Conservation (phyloP, 2,888 invertebrate genomes). For the Sesia bembeciformis region DNA sequence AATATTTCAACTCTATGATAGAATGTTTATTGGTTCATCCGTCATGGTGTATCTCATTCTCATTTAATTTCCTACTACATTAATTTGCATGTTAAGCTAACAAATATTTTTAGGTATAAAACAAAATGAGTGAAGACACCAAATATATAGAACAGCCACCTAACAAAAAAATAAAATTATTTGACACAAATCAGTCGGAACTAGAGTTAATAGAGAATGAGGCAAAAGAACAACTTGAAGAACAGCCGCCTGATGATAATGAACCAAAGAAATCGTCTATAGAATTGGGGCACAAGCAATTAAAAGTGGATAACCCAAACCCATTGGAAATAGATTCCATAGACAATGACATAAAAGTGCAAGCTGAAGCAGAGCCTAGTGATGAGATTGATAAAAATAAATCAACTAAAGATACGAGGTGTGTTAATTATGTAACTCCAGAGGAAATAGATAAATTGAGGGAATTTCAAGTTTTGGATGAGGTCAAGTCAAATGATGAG, state of each 20-base stretch:
- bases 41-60: too few species aligned
- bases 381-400: neutral
- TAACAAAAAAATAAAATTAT: conserved; percentile 20
- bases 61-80: too few species aligned
- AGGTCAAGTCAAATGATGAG: conserved; percentile 57
- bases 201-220: neutral
- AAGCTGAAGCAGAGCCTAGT: neutral
- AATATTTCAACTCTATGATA: too few species aligned
- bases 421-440: conserved; percentile 29
- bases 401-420: conserved; percentile 21
- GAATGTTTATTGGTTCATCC: too few species aligned
- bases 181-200: neutral
- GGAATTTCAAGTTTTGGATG: conserved; percentile 61
- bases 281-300: too few species aligned
- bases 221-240: neutral
- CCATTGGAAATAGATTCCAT: neutral
- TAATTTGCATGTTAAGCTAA: too few species aligned
- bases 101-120: conserved; percentile 22
- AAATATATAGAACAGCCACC: conserved; percentile 17
- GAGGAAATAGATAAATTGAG: conserved; percentile 47
- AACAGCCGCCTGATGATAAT: too few species aligned
- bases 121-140: conserved; percentile 3
- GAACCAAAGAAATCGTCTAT: too few species aligned
- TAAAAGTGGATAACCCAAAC: too few species aligned
- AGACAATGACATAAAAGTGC: neutral